Conservation (phyloP, 2,888 invertebrate genomes). For the Bombylius discolor region DNA sequence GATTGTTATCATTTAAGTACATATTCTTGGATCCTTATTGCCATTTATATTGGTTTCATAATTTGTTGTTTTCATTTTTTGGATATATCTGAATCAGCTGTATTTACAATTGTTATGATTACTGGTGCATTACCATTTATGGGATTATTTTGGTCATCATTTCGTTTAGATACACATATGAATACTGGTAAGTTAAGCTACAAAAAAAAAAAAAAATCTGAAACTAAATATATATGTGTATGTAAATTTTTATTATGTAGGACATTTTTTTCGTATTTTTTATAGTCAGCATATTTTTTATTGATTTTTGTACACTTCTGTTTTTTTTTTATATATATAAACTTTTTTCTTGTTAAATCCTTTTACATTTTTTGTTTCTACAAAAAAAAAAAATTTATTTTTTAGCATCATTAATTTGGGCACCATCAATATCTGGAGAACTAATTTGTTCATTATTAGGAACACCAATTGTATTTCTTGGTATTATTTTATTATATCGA, state of each 20-base stretch:
- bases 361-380: background rate
- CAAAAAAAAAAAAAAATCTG: too few relatives aligned
- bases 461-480: slow-evolving; percentile 43
- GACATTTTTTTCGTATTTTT: too few relatives aligned
- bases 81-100: slow-evolving; percentile 43
- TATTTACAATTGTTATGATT: slow-evolving; percentile 42
- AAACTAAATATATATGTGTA: too few relatives aligned
- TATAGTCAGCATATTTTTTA: too few relatives aligned
- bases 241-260: too few relatives aligned
- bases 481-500: slow-evolving; percentile 40
- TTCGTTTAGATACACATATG: slow-evolving; percentile 35
- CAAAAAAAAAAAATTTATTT: background rate
- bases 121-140: slow-evolving; percentile 42
- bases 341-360: too few relatives aligned
- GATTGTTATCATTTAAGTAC: slow-evolving; percentile 20
- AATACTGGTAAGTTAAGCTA: slow-evolving; percentile 33
- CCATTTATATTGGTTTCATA: slow-evolving; percentile 38
- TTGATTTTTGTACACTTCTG: too few relatives aligned
- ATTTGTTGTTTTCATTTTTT: slow-evolving; percentile 40
- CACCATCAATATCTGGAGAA: slow-evolving; percentile 47
- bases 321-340: too few relatives aligned
- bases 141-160: slow-evolving; percentile 46
- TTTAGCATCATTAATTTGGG: slow-evolving; percentile 39
- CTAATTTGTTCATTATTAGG: slow-evolving; percentile 46
- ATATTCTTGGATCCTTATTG: slow-evolving; percentile 40